A percentile compares a stretch with the other conserved stretches of the same genome.
phyloP scores from a whole-genome alignment of 2,113 vertebrate species.

The Gymnocephalus cernua region DNA sequence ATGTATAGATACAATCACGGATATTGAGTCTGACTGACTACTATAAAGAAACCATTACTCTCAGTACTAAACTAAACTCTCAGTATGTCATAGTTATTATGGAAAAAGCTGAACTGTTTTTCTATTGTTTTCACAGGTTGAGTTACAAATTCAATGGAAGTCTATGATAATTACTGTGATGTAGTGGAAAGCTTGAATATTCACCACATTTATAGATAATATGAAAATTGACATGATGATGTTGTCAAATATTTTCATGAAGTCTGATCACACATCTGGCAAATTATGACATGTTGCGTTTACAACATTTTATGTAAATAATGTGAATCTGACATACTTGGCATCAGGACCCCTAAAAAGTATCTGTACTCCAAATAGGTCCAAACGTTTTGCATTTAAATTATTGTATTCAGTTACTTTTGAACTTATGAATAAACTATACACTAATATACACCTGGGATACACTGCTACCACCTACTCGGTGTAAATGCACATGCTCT shows the following conservation, averaged over 20 bases:
- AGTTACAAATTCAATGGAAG: too few species aligned
- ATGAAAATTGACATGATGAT: background rate
- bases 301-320: background rate
- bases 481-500: constrained; percentile 3
- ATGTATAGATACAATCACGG: background rate
- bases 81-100: background rate
- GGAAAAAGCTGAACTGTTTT: background rate
- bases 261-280: background rate
- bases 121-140: background rate
- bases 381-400: background rate
- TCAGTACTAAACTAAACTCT: background rate
- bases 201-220: background rate
- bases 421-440: background rate
- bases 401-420: background rate
- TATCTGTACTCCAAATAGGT: background rate
- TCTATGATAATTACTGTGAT: background rate
- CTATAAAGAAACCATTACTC: background rate
- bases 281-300: background rate
- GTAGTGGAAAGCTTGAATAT: background rate
- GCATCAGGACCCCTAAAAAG: background rate
- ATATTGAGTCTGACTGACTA: background rate
- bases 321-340: background rate
- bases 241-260: background rate
- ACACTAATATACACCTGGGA: background rate
- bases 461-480: background rate